Evolutionary conservation across 2,888 invertebrate genomes (phyloP), one percentile per base, ranked within the genome.

Genomic region (Drosophila fungiperda): DNA sequence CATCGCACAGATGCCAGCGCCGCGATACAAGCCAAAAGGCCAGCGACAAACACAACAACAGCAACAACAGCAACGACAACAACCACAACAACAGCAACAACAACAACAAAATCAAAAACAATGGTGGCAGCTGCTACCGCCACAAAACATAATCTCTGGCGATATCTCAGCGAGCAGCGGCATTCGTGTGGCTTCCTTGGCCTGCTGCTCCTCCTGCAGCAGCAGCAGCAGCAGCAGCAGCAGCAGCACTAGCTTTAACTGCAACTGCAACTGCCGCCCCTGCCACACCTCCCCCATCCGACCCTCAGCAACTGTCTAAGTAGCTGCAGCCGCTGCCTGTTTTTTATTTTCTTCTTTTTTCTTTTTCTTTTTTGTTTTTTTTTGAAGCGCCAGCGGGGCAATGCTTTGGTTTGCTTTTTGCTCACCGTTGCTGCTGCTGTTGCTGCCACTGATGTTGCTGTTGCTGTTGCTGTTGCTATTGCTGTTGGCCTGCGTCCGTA

Each of bases 121-220:
- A 87, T 84, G 87, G 85, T 89, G 87, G 90, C 84, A 90, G 90
- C 84, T 86, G 84, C 84, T 85, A 90, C 85, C 75, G 87, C 90
- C 87, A 86, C 90, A 84, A 90, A 87, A 87, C 88, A 89, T 87
- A 90, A 90, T 87, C 87, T 90, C 76, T 69, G 70, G 83, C 90
- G 74, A 90, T 90, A 87, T 90, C 91, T 86, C 67, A 65, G 69
- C 82, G 67, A 62, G 83, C 82, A 57, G 86, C 72, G 76, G 79
- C 85, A 89, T 87, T 87, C 75, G 82, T 89, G 88, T 87, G 90
- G 86, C 86, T 87, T 87, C 90, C 88, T 74, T 83, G 68, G 82
- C 65, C 64, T 62, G 69, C 58, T 52, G 54, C 65, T 48, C 68
- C 58, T 50, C 6, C 66, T 42, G 20, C 61, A 63, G 17, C 61